A percentile compares a stretch with the other conserved stretches of the same genome.
Evolutionary conservation across 2,797 vertebrate genomes (phyloP).

Genomic region (Eulemur mongoz): DNA sequence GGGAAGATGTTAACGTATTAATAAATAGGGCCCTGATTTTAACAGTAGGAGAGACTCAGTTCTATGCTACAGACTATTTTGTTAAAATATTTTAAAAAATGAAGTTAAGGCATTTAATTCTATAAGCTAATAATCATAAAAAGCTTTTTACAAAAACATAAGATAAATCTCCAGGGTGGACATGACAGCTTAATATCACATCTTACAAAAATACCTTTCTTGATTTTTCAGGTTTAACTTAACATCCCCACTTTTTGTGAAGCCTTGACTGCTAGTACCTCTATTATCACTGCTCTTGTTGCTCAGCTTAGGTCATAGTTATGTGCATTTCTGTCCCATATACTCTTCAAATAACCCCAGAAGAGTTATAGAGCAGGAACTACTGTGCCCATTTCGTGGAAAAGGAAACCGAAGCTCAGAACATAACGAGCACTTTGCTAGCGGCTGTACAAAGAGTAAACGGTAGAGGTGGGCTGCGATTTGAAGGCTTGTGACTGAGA

Average conservation of each 20-base stretch:
- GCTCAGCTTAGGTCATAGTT: neutral
- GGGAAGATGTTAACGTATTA: neutral
- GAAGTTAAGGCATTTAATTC: neutral
- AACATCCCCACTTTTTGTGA: neutral
- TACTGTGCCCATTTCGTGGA: neutral
- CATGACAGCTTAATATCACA: neutral
- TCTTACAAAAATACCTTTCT: neutral
- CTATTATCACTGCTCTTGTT: neutral
- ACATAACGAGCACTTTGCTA: neutral
- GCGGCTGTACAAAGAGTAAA: neutral
- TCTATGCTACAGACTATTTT: neutral
- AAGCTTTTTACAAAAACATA: neutral
- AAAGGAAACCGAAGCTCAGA: neutral
- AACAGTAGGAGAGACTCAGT: neutral
- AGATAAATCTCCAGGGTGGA: neutral
- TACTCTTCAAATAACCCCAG: neutral
- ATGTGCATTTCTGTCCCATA: neutral
- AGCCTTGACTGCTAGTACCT: neutral
- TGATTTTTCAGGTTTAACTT: neutral
- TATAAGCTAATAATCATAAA: neutral
- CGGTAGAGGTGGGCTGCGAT: neutral
- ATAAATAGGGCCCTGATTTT: neutral
- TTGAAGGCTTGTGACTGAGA: neutral
- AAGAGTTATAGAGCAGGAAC: neutral
- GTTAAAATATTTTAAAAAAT: neutral